Evolutionary conservation across 2,888 invertebrate genomes (phyloP).

Genomic region (Carpatolechia fugitivella): DNA sequence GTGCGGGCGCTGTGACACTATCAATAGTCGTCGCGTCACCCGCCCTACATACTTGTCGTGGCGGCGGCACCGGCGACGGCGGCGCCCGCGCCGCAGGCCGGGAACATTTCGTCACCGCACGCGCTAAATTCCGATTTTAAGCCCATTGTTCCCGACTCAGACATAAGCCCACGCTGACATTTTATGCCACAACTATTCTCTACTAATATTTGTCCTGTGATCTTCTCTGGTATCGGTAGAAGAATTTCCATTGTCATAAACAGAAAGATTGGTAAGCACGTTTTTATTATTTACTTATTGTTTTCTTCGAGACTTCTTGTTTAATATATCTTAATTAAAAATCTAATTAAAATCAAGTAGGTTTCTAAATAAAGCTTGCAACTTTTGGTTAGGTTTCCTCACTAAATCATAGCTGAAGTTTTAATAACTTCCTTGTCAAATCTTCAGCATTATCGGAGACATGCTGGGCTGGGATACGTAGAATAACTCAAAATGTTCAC

Average conservation of each 20-base stretch:
- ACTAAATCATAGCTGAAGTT: no score
- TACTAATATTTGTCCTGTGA: no score
- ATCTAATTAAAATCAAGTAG: no score
- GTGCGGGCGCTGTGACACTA: conserved; percentile 40
- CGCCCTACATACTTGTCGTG: conserved; percentile 56
- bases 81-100: conserved; percentile 38
- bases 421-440: background rate
- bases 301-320: no score
- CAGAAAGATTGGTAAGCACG: no score
- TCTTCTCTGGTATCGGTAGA: no score
- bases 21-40: conserved; percentile 64
- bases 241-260: no score
- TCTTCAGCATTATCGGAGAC: background rate
- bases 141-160: conserved; percentile 48
- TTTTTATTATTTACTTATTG: no score
- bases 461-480: background rate
- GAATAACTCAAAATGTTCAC: background rate
- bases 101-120: conserved; percentile 60
- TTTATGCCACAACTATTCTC: no score
- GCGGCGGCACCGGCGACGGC: conserved; percentile 35
- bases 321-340: no score
- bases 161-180: conserved; percentile 16
- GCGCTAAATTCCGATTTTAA: conserved; percentile 61
- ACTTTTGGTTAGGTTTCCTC: no score
- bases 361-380: no score